Evolutionary conservation across 2,888 invertebrate species (phyloP), one percentile per base, ranked within the genome.

Genomic region (Neoascia interrupta): DNA sequence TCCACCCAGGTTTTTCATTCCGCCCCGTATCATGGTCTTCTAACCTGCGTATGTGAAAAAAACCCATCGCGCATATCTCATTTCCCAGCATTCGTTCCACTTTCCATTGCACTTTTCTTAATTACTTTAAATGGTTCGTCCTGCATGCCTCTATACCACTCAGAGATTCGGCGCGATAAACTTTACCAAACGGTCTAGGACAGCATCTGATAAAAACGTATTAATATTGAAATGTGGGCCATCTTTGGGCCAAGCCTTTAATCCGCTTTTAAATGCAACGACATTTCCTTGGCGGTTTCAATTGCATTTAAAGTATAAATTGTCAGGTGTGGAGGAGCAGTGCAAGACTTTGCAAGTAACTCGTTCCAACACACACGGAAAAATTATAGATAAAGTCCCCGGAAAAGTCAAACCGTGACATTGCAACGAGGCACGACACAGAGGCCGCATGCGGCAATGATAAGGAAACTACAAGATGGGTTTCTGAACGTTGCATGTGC

Each of bases 61-160:
- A 63, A 43, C 58, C 31, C 70, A 72, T 60, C 72, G 58, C 64
- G 23, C 60, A n/a, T n/a, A 72, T 72, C 76, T 76, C 58, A 76
- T 76, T 66, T 76, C 36, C 54, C 76, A 60, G 13, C 72, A 60
- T 72, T 64, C 72, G 76, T 76, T 76, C 64, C 72, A 72, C 72
- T 76, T 76, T 76, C 76, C 76, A 76, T 60, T 72, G 72, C 53
- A 66, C 76, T 72, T 76, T 66, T 72, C 72, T 66, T 76, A 76
- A 76, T 76, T 76, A 76, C 53, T 49, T 60, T 54, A 58, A n/a
- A 31, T 6, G 8, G n/a, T n/a, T 31, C 4, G 26, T 13, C 28
- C 34, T 31, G 6, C 36, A n/a, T n/a, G n/a, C 39, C 21, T 23
- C 16, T 28, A 23, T 58, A 49, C 51, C 43, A 53, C 66, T 49